These are phyloP conservation scores for Conchocele bisecta DNA, from an alignment of 2,888 invertebrate genomes.

Conservation along the genomic window DNA sequence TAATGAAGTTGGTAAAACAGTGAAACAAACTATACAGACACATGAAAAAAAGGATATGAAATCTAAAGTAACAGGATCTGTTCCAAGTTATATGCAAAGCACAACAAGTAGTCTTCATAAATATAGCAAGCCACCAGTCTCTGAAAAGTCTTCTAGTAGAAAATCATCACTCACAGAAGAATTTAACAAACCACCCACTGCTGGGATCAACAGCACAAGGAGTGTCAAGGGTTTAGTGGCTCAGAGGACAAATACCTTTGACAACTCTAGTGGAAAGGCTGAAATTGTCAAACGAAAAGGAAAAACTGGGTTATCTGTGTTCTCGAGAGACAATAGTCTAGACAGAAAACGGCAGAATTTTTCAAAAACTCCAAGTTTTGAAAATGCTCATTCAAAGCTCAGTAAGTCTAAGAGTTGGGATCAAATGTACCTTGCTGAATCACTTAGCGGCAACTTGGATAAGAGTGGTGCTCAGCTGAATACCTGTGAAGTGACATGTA, in stretches of 20 bases:
- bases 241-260: constrained; percentile 43
- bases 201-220: constrained; percentile 36
- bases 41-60: constrained; percentile 9
- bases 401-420: constrained; percentile 54
- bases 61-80: constrained; percentile 6
- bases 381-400: constrained; percentile 2
- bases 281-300: constrained; percentile 21
- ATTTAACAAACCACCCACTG: too few relatives aligned
- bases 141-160: constrained; percentile 27
- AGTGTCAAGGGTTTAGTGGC: constrained; percentile 28
- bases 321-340: constrained; percentile 35
- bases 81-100: constrained; percentile 50
- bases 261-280: constrained; percentile 18
- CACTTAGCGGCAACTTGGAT: too few relatives aligned
- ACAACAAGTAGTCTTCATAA: constrained; percentile 54
- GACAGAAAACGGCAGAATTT: constrained; percentile 22
- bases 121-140: constrained; percentile 6
- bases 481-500: too few relatives aligned
- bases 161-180: too few relatives aligned
- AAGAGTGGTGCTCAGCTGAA: too few relatives aligned
- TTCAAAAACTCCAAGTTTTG: background rate
- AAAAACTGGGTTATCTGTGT: constrained; percentile 13
- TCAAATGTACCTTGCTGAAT: constrained; percentile 36
- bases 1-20: constrained; percentile 6
- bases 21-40: background rate